These are phyloP conservation scores for Desmophyllum pertusum DNA, from an alignment of 92 coral and sea anemone genomes.

Conservation along the genomic window DNA sequence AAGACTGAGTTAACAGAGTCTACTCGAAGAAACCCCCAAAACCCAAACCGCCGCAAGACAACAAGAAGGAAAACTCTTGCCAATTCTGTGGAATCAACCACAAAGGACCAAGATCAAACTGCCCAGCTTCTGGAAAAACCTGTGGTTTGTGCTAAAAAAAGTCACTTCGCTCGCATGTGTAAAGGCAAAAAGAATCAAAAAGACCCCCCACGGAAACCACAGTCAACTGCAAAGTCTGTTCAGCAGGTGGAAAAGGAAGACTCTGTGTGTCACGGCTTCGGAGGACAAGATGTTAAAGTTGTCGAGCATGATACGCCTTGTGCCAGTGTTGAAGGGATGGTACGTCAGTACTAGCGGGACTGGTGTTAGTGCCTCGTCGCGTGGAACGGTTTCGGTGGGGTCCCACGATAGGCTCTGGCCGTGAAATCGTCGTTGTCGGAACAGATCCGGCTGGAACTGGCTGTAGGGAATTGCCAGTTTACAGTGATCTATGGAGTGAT, in stretches of 20 bases:
- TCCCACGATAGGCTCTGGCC: too few relatives aligned
- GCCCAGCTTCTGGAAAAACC: slow-evolving; percentile 35
- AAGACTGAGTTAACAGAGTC: slow-evolving; percentile 12
- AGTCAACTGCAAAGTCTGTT: not conserved
- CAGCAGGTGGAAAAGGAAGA: not conserved
- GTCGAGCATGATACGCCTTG: too few relatives aligned
- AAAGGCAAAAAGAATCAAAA: slow-evolving; percentile 23
- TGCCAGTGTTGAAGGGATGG: slow-evolving; percentile 40
- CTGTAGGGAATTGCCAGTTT: too few relatives aligned
- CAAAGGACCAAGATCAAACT: slow-evolving; percentile 25
- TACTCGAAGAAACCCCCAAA: not conserved
- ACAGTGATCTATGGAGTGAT: too few relatives aligned
- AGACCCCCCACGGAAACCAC: not conserved
- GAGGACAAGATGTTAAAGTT: too few relatives aligned
- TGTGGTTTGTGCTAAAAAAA: slow-evolving; percentile 6
- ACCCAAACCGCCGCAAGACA: not conserved
- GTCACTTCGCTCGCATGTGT: slow-evolving; percentile 44
- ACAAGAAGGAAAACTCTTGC: not conserved
- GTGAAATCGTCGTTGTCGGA: too few relatives aligned
- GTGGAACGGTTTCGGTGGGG: too few relatives aligned
- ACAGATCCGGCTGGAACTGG: too few relatives aligned
- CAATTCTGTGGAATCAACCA: slow-evolving; percentile 24
- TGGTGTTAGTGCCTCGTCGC: too few relatives aligned
- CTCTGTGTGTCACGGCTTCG: too few relatives aligned
- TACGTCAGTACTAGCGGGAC: too few relatives aligned